Evolutionary conservation across 2,888 invertebrate species (phyloP), one percentile per base, ranked within the genome.

Genomic region (Acrobasis repandana): DNA sequence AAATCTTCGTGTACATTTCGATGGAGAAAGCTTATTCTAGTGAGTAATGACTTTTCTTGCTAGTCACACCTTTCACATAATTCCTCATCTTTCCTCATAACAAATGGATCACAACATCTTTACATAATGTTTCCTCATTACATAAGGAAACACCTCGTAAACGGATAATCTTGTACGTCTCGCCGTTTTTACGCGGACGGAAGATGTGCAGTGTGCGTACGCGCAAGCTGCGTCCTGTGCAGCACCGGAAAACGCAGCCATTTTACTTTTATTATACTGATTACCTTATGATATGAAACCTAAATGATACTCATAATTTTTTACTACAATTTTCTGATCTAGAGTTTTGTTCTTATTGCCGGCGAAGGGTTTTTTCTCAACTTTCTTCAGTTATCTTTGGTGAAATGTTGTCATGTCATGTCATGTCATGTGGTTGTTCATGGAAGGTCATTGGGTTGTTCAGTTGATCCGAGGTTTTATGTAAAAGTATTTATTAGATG

Each of bases 201-300:
- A 88, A 86, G 82, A 69, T 82, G 28, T 43, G 38, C 38, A 14
- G 14, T 38, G 77, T 38, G 77, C 76, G 75, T 58, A 36, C 38
- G 63, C 68, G 78, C 82, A 83, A 79, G 85, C 81, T 85, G 84
- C 84, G 77, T 86, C 86, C 83, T 83, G 69, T 61, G 65, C 58
- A 61, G 68, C 74, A 70, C 78, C 77, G 80, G 80, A 78, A 75
- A 61, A 74, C 72, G 66, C 56, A 46, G 47, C 9, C 46, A 46
- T 56, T 56, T 56, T 33, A 46, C 20, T 47, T 36, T 47, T 47
- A 57, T 57, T n/a, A 8, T 54, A 16, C 16, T 10, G 15, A 54
- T 34, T 38, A 14, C n/a, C 20, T 54, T 54, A n/a, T 20, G 54
- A 54, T 54, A 38, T 2, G 4, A 14, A 6, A 9, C 14, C 10